Evolutionary conservation across 2,888 invertebrate genomes (phyloP), one percentile per base, ranked within the genome.

Genomic region (Pyrrhia umbra): DNA sequence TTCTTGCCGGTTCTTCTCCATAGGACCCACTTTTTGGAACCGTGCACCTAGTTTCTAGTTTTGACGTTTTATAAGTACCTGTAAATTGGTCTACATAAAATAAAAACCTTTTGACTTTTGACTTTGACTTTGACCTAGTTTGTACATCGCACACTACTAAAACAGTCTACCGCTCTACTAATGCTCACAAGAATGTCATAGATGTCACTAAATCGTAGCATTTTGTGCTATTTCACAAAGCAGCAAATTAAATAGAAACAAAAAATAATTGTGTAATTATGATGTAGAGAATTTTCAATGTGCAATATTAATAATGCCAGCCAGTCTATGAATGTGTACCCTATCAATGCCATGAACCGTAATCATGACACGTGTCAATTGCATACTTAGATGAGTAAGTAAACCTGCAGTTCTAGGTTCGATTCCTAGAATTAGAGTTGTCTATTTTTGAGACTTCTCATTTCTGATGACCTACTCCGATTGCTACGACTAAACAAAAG

Each of bases 391-490:
- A 13, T 4, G 0, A 10, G 37, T 25, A 10, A 10, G 37, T 25
- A 10, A 18, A 39, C 15, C 15, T 0, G 5, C 25, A 18, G 64
- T 57, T 43, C 55, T 56, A 52, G 61, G 70, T 70, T 70, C 57
- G 61, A 52, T 66, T 74, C 66, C 58, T 55, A 51, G 66, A 62
- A 56, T 25, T 30, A 8, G 13, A 30, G 15, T 37, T 21, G 45
- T 57, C 54, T 56, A 59, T 57, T 71, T 57, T n/a, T 27, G 23
- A 23, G n/a, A 52, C 21, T 42, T 73, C 37, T 63, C 61, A 59
- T 56, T 56, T 47, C 50, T 43, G 60, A 27, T 70, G 79, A 73
- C 78, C 78, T 73, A 79, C 59, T 70, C 46, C 4, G 50, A 25
- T 68, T 67, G 61, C 68, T 54, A 67, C 65, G 65, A 70, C 60